Percentiles rank a stretch among this genome's conserved stretches.
Conservation (phyloP, 1,140 invertebrate species). For the Periplaneta americana region DNA sequence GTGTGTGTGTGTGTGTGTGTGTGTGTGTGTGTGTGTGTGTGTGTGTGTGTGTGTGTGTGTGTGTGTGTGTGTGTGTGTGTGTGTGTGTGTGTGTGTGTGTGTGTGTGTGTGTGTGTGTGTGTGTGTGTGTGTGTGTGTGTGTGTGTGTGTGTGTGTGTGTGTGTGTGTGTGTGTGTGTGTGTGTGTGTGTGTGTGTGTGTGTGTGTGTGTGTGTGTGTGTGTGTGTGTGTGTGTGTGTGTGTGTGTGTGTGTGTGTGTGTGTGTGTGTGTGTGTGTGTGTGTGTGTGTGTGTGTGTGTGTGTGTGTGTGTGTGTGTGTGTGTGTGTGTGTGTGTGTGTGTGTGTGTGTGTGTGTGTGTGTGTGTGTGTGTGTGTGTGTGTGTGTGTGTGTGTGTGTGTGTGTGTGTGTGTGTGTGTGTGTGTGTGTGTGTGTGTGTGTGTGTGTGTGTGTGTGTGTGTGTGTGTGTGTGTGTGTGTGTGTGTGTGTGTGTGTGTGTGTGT, state of each 20-base stretch:
- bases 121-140: conserved; percentile 25
- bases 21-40: conserved; percentile 31
- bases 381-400: conserved; percentile 22
- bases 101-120: conserved; percentile 12
- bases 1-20: conserved; percentile 32
- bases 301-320: conserved; percentile 27
- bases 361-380: conserved; percentile 18
- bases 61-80: conserved; percentile 28
- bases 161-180: conserved; percentile 25
- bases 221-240: conserved; percentile 27
- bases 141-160: conserved; percentile 26
- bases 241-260: conserved; percentile 27
- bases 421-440: conserved; percentile 21
- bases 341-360: conserved; percentile 29
- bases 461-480: conserved; percentile 21
- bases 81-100: conserved; percentile 28
- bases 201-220: conserved; percentile 26
- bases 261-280: conserved; percentile 27
- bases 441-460: conserved; percentile 21
- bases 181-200: conserved; percentile 25
- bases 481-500: conserved; percentile 30
- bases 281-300: conserved; percentile 28
- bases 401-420: conserved; percentile 21
- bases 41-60: conserved; percentile 26
- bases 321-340: conserved; percentile 30